Conservation (phyloP, 2,113 vertebrate species). For the Dromiciops gliroides region DNA sequence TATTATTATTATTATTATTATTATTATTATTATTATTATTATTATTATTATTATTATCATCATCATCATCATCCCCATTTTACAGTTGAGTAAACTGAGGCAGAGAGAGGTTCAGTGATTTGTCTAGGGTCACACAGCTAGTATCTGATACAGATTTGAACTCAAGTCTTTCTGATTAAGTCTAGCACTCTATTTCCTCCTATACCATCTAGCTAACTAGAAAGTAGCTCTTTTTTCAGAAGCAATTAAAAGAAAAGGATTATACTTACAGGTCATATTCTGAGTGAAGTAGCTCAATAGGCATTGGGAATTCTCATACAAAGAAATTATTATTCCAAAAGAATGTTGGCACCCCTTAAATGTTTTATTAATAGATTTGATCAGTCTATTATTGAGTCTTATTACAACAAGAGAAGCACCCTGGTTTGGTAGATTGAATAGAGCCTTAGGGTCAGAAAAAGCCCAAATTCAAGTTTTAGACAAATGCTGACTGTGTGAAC, state of each 20-base stretch:
- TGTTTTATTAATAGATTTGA: background rate
- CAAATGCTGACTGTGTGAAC: background rate
- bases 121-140: background rate
- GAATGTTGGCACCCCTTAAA: background rate
- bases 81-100: background rate
- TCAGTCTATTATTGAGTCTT: background rate
- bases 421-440: background rate
- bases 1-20: no score
- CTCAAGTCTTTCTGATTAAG: background rate
- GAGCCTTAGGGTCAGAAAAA: background rate
- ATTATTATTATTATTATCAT: no score
- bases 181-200: background rate
- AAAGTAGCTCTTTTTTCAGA: background rate
- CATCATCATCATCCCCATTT: no score
- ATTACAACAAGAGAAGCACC: background rate
- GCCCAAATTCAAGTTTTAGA: background rate
- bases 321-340: background rate
- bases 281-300: background rate
- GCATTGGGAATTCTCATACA: background rate
- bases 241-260: background rate
- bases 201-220: background rate
- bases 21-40: no score
- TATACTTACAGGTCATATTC: background rate
- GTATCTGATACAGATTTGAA: background rate
- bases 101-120: background rate